These are phyloP conservation scores for Torymus aiolomorphi DNA, from an alignment of 2,888 invertebrate species.

Conservation along the genomic window DNA sequence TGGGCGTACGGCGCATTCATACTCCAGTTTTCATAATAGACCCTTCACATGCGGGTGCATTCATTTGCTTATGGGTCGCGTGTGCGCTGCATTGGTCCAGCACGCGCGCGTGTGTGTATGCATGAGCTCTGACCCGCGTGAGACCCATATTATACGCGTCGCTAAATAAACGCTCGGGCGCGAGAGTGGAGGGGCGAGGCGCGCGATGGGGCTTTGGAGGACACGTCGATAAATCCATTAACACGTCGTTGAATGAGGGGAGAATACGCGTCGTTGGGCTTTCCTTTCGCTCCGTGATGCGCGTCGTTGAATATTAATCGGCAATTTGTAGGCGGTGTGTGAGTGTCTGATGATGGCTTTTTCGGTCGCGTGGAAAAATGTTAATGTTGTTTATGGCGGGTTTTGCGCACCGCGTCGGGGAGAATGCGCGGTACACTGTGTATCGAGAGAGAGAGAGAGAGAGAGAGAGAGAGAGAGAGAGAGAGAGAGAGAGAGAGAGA, in stretches of 20 bases:
- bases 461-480: too few relatives aligned
- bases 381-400: conserved; percentile 11
- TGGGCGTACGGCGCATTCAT: conserved; percentile 68
- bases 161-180: conserved; percentile 23
- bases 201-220: conserved; percentile 16
- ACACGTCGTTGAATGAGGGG: background rate
- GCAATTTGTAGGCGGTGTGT: too few relatives aligned
- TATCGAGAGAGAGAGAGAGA: too few relatives aligned
- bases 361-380: background rate
- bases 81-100: too few relatives aligned
- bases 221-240: conserved; percentile 56
- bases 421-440: too few relatives aligned
- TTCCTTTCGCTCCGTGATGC: too few relatives aligned
- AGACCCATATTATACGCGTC: conserved; percentile 49
- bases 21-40: conserved; percentile 65
- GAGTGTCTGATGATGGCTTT: background rate
- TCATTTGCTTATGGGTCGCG: conserved; percentile 59
- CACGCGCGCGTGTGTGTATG: too few relatives aligned
- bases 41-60: conserved; percentile 69
- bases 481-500: too few relatives aligned
- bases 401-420: conserved; percentile 14
- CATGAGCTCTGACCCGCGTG: conserved; percentile 47
- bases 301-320: too few relatives aligned
- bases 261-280: too few relatives aligned
- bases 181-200: background rate